A percentile compares a stretch with the other conserved stretches of the same genome.
Conservation (phyloP, 2,888 invertebrate species). For the Ernsta delagoae region DNA sequence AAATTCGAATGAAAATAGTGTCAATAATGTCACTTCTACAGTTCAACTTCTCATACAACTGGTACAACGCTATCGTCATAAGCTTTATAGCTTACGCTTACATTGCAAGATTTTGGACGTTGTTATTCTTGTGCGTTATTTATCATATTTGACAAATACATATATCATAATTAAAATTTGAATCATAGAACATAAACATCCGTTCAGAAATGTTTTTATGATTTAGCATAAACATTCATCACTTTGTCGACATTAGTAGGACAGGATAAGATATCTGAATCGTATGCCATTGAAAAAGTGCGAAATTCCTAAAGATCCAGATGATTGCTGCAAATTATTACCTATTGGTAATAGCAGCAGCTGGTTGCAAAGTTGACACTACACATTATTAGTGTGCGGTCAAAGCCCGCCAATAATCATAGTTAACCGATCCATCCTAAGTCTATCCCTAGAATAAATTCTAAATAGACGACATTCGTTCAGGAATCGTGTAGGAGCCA, state of each 20-base stretch:
- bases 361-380: slow-evolving; percentile 1
- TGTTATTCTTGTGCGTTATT: background rate
- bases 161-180: background rate
- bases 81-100: background rate
- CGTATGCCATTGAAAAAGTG: background rate
- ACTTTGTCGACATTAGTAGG: background rate
- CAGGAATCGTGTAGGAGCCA: background rate
- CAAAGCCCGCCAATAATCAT: slow-evolving; percentile 12
- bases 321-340: background rate
- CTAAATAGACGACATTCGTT: background rate
- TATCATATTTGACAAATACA: slow-evolving; percentile 5
- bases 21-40: too few species aligned
- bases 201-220: slow-evolving; percentile 1
- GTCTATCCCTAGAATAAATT: too few species aligned
- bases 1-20: too few species aligned
- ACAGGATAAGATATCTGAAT: background rate
- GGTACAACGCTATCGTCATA: too few species aligned
- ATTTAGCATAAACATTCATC: background rate
- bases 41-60: too few species aligned
- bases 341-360: background rate
- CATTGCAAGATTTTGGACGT: background rate
- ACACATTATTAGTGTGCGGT: background rate
- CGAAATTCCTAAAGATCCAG: background rate
- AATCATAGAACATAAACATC: background rate
- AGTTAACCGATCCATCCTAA: slow-evolving; percentile 1